Conservation (phyloP, 2,888 invertebrate genomes). For the Amiota mariae region DNA sequence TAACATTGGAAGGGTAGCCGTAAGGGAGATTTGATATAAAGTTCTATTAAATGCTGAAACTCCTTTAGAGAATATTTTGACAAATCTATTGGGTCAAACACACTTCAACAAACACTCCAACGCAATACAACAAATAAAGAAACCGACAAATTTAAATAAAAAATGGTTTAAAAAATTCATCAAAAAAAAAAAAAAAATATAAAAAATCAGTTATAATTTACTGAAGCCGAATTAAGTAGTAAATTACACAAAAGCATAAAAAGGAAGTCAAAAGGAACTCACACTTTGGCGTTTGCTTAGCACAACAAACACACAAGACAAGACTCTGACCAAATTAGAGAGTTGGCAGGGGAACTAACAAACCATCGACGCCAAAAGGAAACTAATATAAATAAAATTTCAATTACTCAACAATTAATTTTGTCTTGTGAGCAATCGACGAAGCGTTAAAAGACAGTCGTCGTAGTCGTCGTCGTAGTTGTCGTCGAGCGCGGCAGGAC, state of each 20-base stretch:
- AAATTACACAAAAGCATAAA: conserved; percentile 3
- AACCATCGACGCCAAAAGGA: conserved; percentile 58
- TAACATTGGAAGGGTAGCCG: too few species aligned
- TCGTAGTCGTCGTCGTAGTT: conserved; percentile 9
- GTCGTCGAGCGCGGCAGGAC: conserved; percentile 35
- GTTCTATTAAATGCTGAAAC: too few species aligned
- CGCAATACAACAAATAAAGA: neutral
- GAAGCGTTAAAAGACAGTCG: conserved; percentile 67
- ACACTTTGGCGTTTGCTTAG: conserved; percentile 4
- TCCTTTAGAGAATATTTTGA: too few species aligned
- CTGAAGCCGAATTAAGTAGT: conserved; percentile 8
- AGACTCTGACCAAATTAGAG: neutral
- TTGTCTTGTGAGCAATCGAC: conserved; percentile 70
- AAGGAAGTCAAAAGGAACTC: conserved; percentile 6
- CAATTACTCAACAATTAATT: conserved; percentile 75
- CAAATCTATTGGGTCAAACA: too few species aligned
- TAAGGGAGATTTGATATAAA: too few species aligned
- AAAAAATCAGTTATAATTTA: neutral
- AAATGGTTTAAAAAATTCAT: neutral
- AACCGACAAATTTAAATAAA: neutral
- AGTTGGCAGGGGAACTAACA: conserved; percentile 37
- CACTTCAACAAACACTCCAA: neutral
- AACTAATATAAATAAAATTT: conserved; percentile 74
- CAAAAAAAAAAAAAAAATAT: neutral
- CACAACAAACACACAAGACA: conserved; percentile 5